Evolutionary conservation across 2,797 vertebrate species (phyloP), one percentile per base, ranked within the genome.

Genomic region (Spatula clypeata): DNA sequence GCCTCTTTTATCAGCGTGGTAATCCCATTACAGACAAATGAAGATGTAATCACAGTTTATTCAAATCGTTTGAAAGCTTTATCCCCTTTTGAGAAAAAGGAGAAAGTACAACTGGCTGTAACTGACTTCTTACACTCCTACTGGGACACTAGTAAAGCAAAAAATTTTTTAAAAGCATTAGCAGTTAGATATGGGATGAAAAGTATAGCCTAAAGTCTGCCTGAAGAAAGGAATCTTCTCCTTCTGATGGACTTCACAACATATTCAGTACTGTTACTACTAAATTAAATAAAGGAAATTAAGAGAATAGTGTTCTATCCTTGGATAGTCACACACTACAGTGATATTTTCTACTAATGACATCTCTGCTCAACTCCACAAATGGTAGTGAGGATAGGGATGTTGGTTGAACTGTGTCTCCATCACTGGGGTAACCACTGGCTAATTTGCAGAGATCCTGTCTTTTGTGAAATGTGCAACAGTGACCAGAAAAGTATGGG

Each of bases 11-110:
- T 94, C 95, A 96, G 95, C 86, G 36, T 85, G 94, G 91, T 99
- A 99, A 99, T 99, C 99, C 98, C 98, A 98, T 99, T 99, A 99
- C 69, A 90, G 95, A 96, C 98, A 98, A 98, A 99, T 99, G 98
- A 99, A 99, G 99, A 99, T 97, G 97, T 98, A 97, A 97, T 98
- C 98, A 75, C 97, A 96, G 96, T 98, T 97, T 96, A 98, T 98
- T 98, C 97, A 89, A 97, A 97, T 97, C 32, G 77, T 98, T 98
- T 98, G 96, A 98, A 97, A 96, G 97, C 97, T 97, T 97, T 96
- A 97, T 97, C 98, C 96, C 70, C 94, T 93, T 98, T 97, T 93
- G 92, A 92, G 89, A 95, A 88, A 96, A 96, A 97, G 92, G 77
- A 96, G 92, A 93, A 97, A 94, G 85, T 94, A 95, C 97, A 96